Conservation (phyloP, 1,140 invertebrate genomes). For the Patella vulgata region DNA sequence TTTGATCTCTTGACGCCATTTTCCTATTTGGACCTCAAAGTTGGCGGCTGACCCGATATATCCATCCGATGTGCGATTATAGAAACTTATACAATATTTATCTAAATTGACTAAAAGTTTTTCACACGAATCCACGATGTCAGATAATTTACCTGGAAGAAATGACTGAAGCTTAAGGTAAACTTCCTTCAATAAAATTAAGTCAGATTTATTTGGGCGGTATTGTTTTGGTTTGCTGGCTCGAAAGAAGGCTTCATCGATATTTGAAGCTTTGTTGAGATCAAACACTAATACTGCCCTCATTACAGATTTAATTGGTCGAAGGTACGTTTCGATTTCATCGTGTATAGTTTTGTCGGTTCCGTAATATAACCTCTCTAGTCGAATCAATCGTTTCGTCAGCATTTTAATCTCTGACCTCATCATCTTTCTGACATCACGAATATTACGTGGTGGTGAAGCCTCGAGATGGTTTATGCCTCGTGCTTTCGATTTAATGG, state of each 20-base stretch:
- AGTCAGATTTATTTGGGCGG: conserved; percentile 35
- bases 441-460: conserved; percentile 35
- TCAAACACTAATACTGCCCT: conserved; percentile 35
- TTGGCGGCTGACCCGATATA: conserved; percentile 43
- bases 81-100: conserved; percentile 54
- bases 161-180: conserved; percentile 37
- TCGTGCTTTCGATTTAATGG: background rate
- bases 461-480: conserved; percentile 12
- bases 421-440: conserved; percentile 32
- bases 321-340: conserved; percentile 34
- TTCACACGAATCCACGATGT: conserved; percentile 25
- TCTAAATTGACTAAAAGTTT: conserved; percentile 22
- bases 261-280: conserved; percentile 27
- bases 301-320: conserved; percentile 40
- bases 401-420: conserved; percentile 32
- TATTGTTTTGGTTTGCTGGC: conserved; percentile 33
- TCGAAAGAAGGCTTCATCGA: conserved; percentile 41
- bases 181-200: conserved; percentile 35
- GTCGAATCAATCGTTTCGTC: conserved; percentile 26
- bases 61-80: conserved; percentile 35
- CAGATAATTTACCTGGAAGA: conserved; percentile 34
- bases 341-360: conserved; percentile 35
- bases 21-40: conserved; percentile 40
- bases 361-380: conserved; percentile 45
- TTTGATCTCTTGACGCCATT: conserved; percentile 31